phyloP scores from a whole-genome alignment of 2,888 invertebrate genomes.

The Drosophila pegasa region DNA sequence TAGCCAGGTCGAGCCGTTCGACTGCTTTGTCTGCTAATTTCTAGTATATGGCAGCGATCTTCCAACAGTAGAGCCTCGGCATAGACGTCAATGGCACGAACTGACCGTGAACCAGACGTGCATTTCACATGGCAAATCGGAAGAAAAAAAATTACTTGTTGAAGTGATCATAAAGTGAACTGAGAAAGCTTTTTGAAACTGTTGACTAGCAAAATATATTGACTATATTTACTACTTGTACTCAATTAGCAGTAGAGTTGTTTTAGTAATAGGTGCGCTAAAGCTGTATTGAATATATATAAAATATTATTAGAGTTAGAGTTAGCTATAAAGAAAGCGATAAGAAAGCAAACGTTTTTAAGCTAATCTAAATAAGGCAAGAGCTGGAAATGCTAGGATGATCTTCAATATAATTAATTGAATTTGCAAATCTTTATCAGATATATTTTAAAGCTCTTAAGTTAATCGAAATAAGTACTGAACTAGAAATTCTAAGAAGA shows the following conservation, averaged over 20 bases:
- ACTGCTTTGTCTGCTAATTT: conserved; percentile 24
- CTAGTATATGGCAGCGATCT: conserved; percentile 13
- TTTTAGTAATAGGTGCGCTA: not conserved
- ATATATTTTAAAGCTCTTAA: too few species aligned
- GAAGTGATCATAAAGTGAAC: not conserved
- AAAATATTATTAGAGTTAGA: not conserved
- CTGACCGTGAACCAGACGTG: not conserved
- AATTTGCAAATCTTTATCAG: too few species aligned
- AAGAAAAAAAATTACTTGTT: not conserved
- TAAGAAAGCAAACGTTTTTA: too few species aligned
- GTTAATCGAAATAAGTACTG: too few species aligned
- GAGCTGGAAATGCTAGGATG: too few species aligned
- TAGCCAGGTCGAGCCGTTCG: conserved; percentile 28
- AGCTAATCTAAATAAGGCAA: too few species aligned
- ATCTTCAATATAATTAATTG: too few species aligned
- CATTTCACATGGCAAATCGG: not conserved
- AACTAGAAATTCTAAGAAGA: too few species aligned
- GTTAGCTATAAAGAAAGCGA: not conserved
- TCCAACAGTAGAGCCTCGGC: conserved; percentile 5
- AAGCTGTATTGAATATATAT: not conserved
- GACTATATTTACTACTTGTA: not conserved
- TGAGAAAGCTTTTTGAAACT: not conserved
- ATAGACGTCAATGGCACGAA: conserved; percentile 1
- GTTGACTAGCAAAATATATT: not conserved
- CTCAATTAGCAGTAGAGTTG: not conserved